These are phyloP conservation scores for Notiomystis cincta DNA, from an alignment of 2,113 vertebrate species.

Conservation along the genomic window DNA sequence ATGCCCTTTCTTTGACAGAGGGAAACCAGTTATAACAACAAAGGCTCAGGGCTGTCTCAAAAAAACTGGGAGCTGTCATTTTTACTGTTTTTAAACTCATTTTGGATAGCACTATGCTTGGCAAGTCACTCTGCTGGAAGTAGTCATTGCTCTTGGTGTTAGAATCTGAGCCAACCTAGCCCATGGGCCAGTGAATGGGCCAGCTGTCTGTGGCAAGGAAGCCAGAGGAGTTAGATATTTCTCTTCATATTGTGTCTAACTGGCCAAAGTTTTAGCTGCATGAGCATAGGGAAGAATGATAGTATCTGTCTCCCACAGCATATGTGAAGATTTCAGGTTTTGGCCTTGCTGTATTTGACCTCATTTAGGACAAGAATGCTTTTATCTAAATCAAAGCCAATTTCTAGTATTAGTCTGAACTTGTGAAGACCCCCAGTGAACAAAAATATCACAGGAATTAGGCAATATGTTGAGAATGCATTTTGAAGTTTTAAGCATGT, in stretches of 20 bases:
- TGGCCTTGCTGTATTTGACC: constrained; percentile 34
- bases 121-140: background rate
- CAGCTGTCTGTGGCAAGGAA: background rate
- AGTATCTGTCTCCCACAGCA: constrained; percentile 17
- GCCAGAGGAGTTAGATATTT: background rate
- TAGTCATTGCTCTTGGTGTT: background rate
- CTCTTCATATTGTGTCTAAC: background rate
- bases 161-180: background rate
- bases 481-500: constrained; percentile 63
- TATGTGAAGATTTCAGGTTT: constrained; percentile 43
- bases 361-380: constrained; percentile 57
- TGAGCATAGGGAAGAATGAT: background rate
- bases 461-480: constrained; percentile 56
- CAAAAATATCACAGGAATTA: constrained; percentile 61
- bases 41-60: background rate
- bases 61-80: background rate
- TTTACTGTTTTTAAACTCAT: background rate
- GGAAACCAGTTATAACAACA: background rate
- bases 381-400: constrained; percentile 66
- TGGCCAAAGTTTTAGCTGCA: background rate
- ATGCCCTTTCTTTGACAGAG: background rate
- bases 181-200: background rate
- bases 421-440: constrained; percentile 56
- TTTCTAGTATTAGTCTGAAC: constrained; percentile 46
- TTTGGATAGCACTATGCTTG: background rate